phyloP scores from a whole-genome alignment of 2,888 invertebrate genomes.

The Coecobrya sp. region DNA sequence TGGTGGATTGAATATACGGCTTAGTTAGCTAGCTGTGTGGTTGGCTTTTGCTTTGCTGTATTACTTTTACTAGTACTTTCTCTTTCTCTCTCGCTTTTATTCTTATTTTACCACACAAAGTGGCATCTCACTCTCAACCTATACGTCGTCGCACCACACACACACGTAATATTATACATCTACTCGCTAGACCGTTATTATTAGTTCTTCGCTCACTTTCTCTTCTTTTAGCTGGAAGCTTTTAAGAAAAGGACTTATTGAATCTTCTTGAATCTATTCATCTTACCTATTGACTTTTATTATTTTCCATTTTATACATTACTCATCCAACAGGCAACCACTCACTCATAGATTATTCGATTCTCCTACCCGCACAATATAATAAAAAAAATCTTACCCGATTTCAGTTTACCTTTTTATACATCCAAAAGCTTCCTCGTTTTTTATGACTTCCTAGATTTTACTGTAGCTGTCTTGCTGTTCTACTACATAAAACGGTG shows the following conservation, averaged over 20 bases:
- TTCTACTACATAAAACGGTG: conserved; percentile 30
- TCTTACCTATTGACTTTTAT: conserved; percentile 77
- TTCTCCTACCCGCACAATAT: conserved; percentile 36
- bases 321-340: conserved; percentile 63
- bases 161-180: conserved; percentile 22
- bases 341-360: conserved; percentile 65
- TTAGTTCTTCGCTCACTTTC: conserved; percentile 39
- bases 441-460: conserved; percentile 64
- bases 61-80: conserved; percentile 7
- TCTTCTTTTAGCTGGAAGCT: conserved; percentile 66
- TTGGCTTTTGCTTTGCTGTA: conserved; percentile 9
- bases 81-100: conserved; percentile 9
- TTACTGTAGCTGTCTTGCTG: conserved; percentile 6
- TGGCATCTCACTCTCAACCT: conserved; percentile 20
- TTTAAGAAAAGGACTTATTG: conserved; percentile 72
- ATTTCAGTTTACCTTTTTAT: conserved; percentile 47
- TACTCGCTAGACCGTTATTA: conserved; percentile 38
- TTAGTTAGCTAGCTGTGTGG: neutral
- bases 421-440: neutral
- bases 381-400: conserved; percentile 42
- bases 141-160: neutral
- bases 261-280: conserved; percentile 74
- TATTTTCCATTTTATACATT: conserved; percentile 71
- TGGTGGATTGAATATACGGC: conserved; percentile 21
- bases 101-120: conserved; percentile 6